Evolutionary conservation across 2,113 vertebrate genomes (phyloP), one percentile per base, ranked within the genome.

Genomic region (Entomyzon cyanotis): DNA sequence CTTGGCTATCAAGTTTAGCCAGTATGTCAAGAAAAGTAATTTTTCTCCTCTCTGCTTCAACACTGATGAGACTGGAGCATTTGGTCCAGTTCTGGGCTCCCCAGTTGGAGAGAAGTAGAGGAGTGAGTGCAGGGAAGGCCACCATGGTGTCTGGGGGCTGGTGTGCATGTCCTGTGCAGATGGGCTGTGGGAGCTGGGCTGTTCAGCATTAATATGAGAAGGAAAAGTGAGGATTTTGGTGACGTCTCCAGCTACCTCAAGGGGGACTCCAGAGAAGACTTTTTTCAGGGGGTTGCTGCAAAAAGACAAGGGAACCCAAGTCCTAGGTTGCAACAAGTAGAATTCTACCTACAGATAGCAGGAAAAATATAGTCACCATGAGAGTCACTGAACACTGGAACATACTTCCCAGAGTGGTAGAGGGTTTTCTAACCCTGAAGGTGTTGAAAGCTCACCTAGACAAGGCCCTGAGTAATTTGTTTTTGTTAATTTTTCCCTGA

Each of bases 101-200:
- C 18, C 5, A 7, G 23, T 56, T 27, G 1, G 7, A 74, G 60
- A 49, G 28, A 49, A 12, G 9, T 8, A 27, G 5, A 6, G 12
- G 63, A 42, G 12, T 0, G 0, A 73, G 19, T 16, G 39, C 30
- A 13, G 4, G 35, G 37, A 52, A 78, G 28, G 33, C 42, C 55
- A 22, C 15, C 16, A 7, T 4, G 3, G 15, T 42, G 27, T 12
- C 21, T 2, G 3, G 27, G 10, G 55, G 11, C 46, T 67, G 59
- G 37, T 80, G n/a, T 41, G 9, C 3, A 1, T 2, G 12, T 20
- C 9, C n/a, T 59, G 28, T 39, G 44, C 0, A 0, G 24, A 8
- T 0, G 4, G 15, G 5, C 23, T 22, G 12, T 83, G 35, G 31
- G 12, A 68, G 19, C 39, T 63, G 39, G 24, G 9, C 24, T 5